A percentile compares a stretch with the other conserved stretches of the same genome.
Evolutionary conservation across 2,113 vertebrate genomes (phyloP).

Genomic region (Corythornis vintsioides): DNA sequence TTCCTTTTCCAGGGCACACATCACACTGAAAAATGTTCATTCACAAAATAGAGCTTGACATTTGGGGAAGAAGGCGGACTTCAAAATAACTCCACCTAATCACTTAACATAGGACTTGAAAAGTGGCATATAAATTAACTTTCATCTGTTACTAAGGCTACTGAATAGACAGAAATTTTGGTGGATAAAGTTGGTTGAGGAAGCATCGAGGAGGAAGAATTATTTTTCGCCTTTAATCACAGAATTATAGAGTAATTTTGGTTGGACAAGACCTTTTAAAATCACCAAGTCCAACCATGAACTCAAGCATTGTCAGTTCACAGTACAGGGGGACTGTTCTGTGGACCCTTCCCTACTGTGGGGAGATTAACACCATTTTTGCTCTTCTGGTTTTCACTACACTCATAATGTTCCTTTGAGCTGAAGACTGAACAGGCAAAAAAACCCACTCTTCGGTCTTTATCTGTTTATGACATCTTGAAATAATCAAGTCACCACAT

Average conservation of each 20-base stretch:
- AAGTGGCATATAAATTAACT: not conserved
- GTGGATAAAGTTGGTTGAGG: not conserved
- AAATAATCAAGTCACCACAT: not conserved
- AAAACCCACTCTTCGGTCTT: not conserved
- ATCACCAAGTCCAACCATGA: not conserved
- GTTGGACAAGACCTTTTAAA: not conserved
- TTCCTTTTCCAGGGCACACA: not conserved
- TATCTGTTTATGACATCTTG: not conserved
- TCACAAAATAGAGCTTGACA: conserved; percentile 39
- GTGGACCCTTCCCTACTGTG: not conserved
- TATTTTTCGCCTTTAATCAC: not conserved
- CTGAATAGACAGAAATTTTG: not conserved
- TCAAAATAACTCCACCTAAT: not conserved
- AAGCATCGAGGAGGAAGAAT: not conserved
- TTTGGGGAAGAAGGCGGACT: conserved; percentile 7
- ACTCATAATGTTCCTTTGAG: not conserved
- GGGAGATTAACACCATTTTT: not conserved
- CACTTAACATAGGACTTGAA: not conserved
- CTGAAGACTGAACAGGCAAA: not conserved
- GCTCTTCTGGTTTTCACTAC: not conserved
- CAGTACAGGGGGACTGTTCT: not conserved
- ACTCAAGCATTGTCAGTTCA: not conserved
- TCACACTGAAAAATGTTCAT: conserved; percentile 6
- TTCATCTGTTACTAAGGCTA: not conserved
- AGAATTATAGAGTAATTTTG: not conserved